Conservation (phyloP, 2,888 invertebrate genomes). For the Podotricha telesiphe region DNA sequence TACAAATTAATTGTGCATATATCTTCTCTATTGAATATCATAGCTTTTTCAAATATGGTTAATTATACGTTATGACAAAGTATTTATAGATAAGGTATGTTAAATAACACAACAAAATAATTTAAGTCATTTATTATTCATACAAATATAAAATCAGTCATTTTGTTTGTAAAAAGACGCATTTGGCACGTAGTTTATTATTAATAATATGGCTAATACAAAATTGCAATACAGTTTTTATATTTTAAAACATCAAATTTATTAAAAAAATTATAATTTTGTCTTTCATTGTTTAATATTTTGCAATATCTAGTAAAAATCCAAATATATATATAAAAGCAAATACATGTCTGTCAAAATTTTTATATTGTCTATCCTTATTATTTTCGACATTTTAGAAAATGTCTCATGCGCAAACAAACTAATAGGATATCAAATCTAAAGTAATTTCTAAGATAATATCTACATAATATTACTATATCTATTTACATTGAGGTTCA, state of each 20-base stretch:
- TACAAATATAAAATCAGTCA: slow-evolving; percentile 69
- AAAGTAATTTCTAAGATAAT: slow-evolving; percentile 37
- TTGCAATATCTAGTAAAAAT: not conserved
- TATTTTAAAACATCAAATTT: not conserved
- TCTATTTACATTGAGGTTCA: slow-evolving; percentile 58
- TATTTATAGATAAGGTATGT: not conserved
- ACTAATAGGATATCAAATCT: slow-evolving; percentile 37
- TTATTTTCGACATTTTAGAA: slow-evolving; percentile 23
- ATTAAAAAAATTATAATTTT: not conserved
- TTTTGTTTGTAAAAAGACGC: slow-evolving; percentile 78
- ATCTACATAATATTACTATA: slow-evolving; percentile 46
- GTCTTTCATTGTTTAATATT: not conserved
- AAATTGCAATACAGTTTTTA: slow-evolving; percentile 40
- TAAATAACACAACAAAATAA: slow-evolving; percentile 40
- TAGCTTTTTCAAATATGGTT: no score
- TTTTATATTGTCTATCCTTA: not conserved
- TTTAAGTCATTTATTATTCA: slow-evolving; percentile 61
- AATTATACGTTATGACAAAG: no score
- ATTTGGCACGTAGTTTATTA: slow-evolving; percentile 82
- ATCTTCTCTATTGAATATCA: no score
- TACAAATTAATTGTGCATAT: no score
- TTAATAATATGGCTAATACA: slow-evolving; percentile 70
- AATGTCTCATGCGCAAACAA: slow-evolving; percentile 43
- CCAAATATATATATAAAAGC: not conserved
- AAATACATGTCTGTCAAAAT: not conserved